Conservation (phyloP, 2,888 invertebrate species). For the Torymus aiolomorphi region DNA sequence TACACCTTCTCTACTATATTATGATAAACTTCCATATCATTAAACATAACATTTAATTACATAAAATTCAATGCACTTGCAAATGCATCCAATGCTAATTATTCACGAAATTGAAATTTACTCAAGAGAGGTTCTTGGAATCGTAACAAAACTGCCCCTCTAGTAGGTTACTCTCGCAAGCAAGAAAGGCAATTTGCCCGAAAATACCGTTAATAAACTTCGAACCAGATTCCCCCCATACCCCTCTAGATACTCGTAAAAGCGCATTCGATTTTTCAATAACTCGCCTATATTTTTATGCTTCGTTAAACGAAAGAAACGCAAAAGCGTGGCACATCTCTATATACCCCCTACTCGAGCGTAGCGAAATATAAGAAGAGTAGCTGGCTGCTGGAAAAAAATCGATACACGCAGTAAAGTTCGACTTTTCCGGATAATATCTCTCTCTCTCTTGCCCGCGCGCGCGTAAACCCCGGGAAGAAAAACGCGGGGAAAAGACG, state of each 20-base stretch:
- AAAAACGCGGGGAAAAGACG: not conserved
- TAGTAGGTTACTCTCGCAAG: not conserved
- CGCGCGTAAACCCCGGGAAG: slow-evolving; percentile 8
- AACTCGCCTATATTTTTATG: slow-evolving; percentile 41
- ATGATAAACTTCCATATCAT: no score
- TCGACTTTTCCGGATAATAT: slow-evolving; percentile 51
- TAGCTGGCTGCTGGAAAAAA: slow-evolving; percentile 12
- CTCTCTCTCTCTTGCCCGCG: not conserved
- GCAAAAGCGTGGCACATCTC: not conserved
- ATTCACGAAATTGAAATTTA: no score
- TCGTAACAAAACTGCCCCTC: no score
- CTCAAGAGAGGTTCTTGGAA: no score
- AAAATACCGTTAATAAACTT: slow-evolving; percentile 29
- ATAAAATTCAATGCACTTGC: no score
- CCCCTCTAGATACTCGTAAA: slow-evolving; percentile 17
- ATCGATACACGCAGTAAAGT: slow-evolving; percentile 52
- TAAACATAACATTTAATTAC: no score
- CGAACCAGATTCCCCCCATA: not conserved
- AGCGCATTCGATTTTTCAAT: slow-evolving; percentile 45
- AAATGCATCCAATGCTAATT: no score
- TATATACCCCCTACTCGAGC: no score
- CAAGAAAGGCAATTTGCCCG: slow-evolving; percentile 11
- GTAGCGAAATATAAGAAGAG: not conserved
- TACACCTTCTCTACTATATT: no score
- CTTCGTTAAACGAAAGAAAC: slow-evolving; percentile 33